phyloP scores from a whole-genome alignment of 2,113 vertebrate species.

The Bufo bufo region DNA sequence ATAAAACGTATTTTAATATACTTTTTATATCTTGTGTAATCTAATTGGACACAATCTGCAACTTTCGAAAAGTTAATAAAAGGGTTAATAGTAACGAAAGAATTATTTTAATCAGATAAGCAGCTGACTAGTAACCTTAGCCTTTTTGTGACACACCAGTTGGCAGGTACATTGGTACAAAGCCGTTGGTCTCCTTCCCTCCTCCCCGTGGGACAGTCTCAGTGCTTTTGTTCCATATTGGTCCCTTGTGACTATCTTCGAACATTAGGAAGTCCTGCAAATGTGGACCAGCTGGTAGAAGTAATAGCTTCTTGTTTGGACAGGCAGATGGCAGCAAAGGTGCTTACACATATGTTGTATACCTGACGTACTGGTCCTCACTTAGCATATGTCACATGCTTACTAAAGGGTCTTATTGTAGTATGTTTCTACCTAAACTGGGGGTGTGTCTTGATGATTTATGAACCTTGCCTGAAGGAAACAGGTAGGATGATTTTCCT shows the following conservation, averaged over 20 bases:
- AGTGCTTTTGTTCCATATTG: slow-evolving; percentile 74
- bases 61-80: slow-evolving; percentile 10
- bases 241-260: slow-evolving; percentile 64
- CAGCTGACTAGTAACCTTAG: slow-evolving; percentile 76
- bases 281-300: slow-evolving; percentile 74
- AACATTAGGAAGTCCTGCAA: slow-evolving; percentile 68
- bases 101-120: slow-evolving; percentile 84
- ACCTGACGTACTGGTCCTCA: slow-evolving; percentile 61
- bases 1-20: background rate
- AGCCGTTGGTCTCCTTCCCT: slow-evolving; percentile 70
- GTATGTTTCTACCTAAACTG: slow-evolving; percentile 8
- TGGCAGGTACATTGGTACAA: slow-evolving; percentile 82
- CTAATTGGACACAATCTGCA: background rate
- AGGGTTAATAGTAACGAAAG: slow-evolving; percentile 71
- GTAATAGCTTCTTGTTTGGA: slow-evolving; percentile 60
- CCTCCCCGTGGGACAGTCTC: slow-evolving; percentile 71
- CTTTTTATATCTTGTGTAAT: background rate
- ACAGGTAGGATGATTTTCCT: slow-evolving; percentile 33
- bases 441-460: slow-evolving; percentile 22
- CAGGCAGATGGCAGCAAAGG: slow-evolving; percentile 73
- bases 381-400: slow-evolving; percentile 60
- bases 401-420: slow-evolving; percentile 38
- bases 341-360: slow-evolving; percentile 58
- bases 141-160: slow-evolving; percentile 86
- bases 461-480: slow-evolving; percentile 43